A percentile compares a stretch with the other conserved stretches of the same genome.
These are phyloP conservation scores for Protobothrops mucrosquamatus DNA, from an alignment of 2,113 vertebrate genomes.

Conservation along the genomic window DNA sequence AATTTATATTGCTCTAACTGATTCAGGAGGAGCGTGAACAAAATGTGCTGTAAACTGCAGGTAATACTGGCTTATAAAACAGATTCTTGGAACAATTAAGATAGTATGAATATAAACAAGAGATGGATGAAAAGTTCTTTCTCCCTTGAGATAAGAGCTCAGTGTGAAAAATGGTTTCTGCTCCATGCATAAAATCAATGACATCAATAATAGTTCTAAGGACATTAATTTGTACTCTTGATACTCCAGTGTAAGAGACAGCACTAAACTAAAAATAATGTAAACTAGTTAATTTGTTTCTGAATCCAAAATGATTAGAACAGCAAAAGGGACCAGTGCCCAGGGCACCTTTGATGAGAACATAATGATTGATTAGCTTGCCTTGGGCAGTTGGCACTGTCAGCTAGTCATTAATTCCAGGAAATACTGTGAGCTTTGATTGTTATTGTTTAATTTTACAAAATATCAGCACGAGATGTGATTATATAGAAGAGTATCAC, in stretches of 20 bases:
- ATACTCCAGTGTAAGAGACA: slow-evolving; percentile 10
- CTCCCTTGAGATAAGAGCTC: neutral
- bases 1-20: neutral
- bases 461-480: slow-evolving; percentile 40
- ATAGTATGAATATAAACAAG: neutral
- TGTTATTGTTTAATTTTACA: slow-evolving; percentile 49
- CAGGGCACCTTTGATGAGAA: slow-evolving; percentile 47
- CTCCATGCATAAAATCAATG: neutral
- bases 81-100: neutral
- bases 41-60: neutral
- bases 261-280: slow-evolving; percentile 4
- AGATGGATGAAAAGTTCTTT: neutral
- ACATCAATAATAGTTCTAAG: slow-evolving; percentile 2
- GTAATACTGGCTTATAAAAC: neutral
- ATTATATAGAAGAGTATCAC: slow-evolving; percentile 37
- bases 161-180: slow-evolving; percentile 18
- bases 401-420: slow-evolving; percentile 49
- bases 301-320: slow-evolving; percentile 46
- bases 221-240: slow-evolving; percentile 31
- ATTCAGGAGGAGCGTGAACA: neutral
- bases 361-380: slow-evolving; percentile 54
- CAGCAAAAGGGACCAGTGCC: slow-evolving; percentile 33
- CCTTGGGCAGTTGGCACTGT: slow-evolving; percentile 39
- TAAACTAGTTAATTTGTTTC: slow-evolving; percentile 40
- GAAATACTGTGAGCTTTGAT: slow-evolving; percentile 41